Base-by-base conservation (phyloP, 2,888 invertebrate species). In the Cosmia pyralina region DNA sequence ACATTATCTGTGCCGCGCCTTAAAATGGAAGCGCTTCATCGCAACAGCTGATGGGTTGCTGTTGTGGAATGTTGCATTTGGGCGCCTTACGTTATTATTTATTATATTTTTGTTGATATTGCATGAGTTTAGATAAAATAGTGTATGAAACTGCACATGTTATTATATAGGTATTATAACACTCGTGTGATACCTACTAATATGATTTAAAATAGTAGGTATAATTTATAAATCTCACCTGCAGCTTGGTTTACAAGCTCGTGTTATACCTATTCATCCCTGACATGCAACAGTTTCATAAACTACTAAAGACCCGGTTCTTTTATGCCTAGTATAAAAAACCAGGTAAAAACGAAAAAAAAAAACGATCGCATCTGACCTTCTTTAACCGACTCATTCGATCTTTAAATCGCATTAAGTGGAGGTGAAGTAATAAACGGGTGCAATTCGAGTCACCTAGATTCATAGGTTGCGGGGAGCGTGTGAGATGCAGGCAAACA, bases 401-500 rank as follows among this genome's bases (percentile, higher is more conserved):
- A 68, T 72, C 19, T 85, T 77, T 77, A 84, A 82, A 82, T 83
- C 72, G 77, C 77, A 84, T 88, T 88, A 88, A 87, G 89, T 88
- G 84, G 84, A 81, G 87, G 82, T 81, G 80, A 89, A 87, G 86
- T 88, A 90, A 89, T 88, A 89, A 88, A 87, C 82, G 85, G 77
- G 77, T 84, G 85, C 88, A 88, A 84, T 86, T 82, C 81, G 75
- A 88, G 88, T 88, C 88, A 81, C 82, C 84, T 88, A 88, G 86
- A 86, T 88, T 88, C 88, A 87, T 87, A 87, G 87, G 86, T 87
- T 90, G 88, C 78, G 85, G 88, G 82, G 72, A 85, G 85, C 81
- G 84, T 83, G 87, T 85, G 87, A 88, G 88, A 87, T 88, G 88
- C 88, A 88, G 88, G 89, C 88, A 90, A 89, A 90, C 90, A 89